Percentiles rank a stretch among this genome's conserved stretches.
Conservation (phyloP, 2,113 vertebrate genomes). For the Protomyctophum bolini region DNA sequence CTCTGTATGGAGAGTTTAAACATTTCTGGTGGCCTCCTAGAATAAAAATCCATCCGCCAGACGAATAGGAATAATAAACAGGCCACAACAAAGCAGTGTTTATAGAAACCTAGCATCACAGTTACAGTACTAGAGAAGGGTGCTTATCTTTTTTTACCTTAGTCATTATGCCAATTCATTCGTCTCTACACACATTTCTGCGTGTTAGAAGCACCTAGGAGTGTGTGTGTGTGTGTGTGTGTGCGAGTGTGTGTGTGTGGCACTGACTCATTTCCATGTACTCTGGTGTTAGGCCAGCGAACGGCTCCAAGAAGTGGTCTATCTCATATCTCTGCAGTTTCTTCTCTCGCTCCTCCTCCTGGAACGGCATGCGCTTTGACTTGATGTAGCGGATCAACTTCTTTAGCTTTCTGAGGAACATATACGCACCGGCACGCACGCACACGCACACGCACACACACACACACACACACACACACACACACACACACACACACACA, state of each 20-base stretch:
- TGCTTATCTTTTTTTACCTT: too few relatives aligned
- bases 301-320: constrained; percentile 93
- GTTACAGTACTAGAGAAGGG: background rate
- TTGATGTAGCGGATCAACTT: constrained; percentile 92
- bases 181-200: too few relatives aligned
- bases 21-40: too few relatives aligned
- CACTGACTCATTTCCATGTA: constrained; percentile 99
- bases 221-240: background rate
- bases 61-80: too few relatives aligned
- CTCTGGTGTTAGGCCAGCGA: constrained; percentile 93
- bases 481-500: too few relatives aligned
- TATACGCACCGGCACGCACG: constrained; percentile 3
- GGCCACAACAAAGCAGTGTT: too few relatives aligned
- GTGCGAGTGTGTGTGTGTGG: background rate
- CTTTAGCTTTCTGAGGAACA: constrained; percentile 89
- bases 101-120: background rate
- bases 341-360: constrained; percentile 87
- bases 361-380: constrained; percentile 80
- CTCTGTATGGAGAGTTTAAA: too few relatives aligned
- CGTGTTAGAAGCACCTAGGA: too few relatives aligned
- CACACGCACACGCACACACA: constrained; percentile 8
- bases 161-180: too few relatives aligned
- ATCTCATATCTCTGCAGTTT: constrained; percentile 88
- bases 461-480: too few relatives aligned
- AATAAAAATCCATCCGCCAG: too few relatives aligned